These are phyloP conservation scores for Hybos culiciformis DNA, from an alignment of 2,888 invertebrate species.

Conservation along the genomic window DNA sequence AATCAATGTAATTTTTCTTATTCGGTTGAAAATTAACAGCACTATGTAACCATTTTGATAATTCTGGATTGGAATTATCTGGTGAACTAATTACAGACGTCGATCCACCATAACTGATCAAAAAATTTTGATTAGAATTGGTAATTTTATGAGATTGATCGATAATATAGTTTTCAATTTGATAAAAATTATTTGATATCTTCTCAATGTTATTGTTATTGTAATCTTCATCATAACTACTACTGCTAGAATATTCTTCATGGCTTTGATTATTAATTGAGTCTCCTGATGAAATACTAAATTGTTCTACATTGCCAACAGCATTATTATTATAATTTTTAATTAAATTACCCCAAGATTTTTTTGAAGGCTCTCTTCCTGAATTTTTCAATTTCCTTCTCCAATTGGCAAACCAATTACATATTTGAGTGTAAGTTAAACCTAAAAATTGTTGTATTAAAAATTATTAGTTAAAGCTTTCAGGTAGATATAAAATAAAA, in stretches of 20 bases:
- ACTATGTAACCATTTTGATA: constrained; percentile 63
- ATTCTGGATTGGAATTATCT: constrained; percentile 39
- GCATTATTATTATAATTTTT: constrained; percentile 58
- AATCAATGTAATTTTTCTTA: constrained; percentile 56
- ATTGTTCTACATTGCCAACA: constrained; percentile 65
- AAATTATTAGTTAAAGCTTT: no score
- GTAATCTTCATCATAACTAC: constrained; percentile 9
- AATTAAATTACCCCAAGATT: constrained; percentile 59
- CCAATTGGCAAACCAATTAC: constrained; percentile 76
- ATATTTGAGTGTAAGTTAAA: constrained; percentile 65
- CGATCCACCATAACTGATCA: constrained; percentile 9
- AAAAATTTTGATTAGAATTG: not conserved
- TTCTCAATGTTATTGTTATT: constrained; percentile 6
- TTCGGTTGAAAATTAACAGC: constrained; percentile 59
- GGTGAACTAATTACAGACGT: constrained; percentile 18
- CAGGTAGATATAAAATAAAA: no score
- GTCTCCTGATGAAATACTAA: constrained; percentile 63
- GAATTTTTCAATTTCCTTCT: constrained; percentile 63
- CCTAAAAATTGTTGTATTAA: no score
- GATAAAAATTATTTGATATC: not conserved
- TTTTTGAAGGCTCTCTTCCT: constrained; percentile 50
- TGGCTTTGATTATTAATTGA: constrained; percentile 9
- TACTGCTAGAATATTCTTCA: constrained; percentile 17
- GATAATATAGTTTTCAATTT: constrained; percentile 43
- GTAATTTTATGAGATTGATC: constrained; percentile 24